Evolutionary conservation across 2,113 vertebrate species (phyloP), one percentile per base, ranked within the genome.

Genomic region (Tichodroma muraria): DNA sequence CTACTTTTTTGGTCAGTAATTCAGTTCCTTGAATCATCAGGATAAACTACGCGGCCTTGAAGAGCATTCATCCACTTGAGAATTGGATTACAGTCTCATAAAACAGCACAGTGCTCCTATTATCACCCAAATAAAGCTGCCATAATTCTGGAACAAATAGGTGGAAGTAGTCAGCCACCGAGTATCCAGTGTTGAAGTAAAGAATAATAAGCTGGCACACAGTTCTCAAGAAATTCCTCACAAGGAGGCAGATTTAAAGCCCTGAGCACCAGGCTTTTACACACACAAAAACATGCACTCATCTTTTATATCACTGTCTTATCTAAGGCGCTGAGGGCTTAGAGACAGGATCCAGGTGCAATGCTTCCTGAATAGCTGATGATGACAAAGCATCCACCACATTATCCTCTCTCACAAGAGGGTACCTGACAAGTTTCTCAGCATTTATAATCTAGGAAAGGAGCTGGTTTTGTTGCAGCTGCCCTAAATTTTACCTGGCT

Each of bases 121-220:
- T 95, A 96, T 90, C 90, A 88, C 93, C 88, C 89, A 94, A 96
- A 89, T 92, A 97, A 97, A 97, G 75, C 85, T 94, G 88, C 97
- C 85, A 82, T 66, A 93, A 91, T 90, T 81, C 92, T 90, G 78
- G 94, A 97, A 97, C 92, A 95, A 96, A 96, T 56, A 97, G 83
- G 81, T 91, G 76, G 73, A 93, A 89, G 90, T 50, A 91, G 86
- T 70, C 80, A 94, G 52, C 88, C 93, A 79, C 85, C 6, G 8
- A 60, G 63, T 80, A 93, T 61, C 24, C 56, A 53, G 56, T 91
- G 59, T 3, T 72, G 69, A 95, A 89, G 82, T 0, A 0, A 71
- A 7, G 31, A 92, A 89, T 96, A 96, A 86, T 80, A 77, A 95
- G 88, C 81, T 69, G 73, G 71, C 65, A 84, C 33, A 42, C 8